These are phyloP conservation scores for Kradibia gibbosae DNA, from an alignment of 1,140 invertebrate species.

Conservation along the genomic window DNA sequence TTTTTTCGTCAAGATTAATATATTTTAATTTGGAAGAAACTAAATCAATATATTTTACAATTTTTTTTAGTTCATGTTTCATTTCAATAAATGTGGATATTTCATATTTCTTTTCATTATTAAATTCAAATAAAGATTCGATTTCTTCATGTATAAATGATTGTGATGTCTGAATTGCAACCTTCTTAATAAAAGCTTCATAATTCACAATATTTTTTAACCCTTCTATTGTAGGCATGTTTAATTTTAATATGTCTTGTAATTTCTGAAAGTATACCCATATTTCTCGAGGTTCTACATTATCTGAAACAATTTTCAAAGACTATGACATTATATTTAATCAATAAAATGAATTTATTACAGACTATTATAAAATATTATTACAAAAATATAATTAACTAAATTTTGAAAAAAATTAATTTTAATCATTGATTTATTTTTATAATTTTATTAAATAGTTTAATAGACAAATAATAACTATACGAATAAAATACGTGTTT, in stretches of 20 bases:
- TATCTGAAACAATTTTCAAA: slow-evolving; percentile 12
- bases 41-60: background rate
- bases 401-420: background rate
- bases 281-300: background rate
- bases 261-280: slow-evolving; percentile 4
- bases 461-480: no score
- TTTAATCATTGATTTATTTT: background rate
- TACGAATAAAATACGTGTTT: no score
- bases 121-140: slow-evolving; percentile 4
- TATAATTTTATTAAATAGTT: background rate
- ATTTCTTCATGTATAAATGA: background rate
- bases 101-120: background rate
- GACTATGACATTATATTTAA: no score
- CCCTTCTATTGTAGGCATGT: background rate
- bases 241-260: background rate
- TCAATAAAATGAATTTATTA: no score
- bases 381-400: background rate
- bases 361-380: background rate
- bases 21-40: background rate
- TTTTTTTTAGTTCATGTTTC: background rate
- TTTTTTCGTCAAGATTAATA: background rate
- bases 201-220: background rate
- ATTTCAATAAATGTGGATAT: slow-evolving; percentile 1
- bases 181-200: background rate
- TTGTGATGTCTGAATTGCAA: background rate